A percentile compares a stretch with the other conserved stretches of the same genome.
These are phyloP conservation scores for Zaprionus vittiger DNA, from an alignment of 1,140 invertebrate genomes.

Conservation along the genomic window DNA sequence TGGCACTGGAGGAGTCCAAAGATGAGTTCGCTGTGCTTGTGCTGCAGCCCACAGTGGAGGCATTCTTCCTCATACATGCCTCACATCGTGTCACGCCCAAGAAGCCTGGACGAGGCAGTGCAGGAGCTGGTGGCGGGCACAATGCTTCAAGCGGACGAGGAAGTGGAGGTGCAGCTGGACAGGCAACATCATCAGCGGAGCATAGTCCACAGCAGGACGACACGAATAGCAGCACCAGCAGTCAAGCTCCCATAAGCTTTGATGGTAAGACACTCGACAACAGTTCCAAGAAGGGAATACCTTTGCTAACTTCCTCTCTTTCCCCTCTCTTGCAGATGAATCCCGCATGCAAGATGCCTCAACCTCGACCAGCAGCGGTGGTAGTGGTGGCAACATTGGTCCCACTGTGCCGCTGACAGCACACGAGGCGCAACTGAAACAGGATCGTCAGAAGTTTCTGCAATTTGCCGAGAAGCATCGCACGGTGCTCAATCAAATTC, in stretches of 20 bases:
- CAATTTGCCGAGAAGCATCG: slow-evolving; percentile 95
- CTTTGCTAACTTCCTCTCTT: not conserved
- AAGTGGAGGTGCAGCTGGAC: not conserved
- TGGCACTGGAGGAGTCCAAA: slow-evolving; percentile 93
- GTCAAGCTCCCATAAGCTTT: slow-evolving; percentile 31
- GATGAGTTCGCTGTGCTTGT: slow-evolving; percentile 97
- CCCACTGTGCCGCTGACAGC: slow-evolving; percentile 26
- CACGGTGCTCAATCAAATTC: slow-evolving; percentile 96
- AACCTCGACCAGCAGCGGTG: slow-evolving; percentile 20
- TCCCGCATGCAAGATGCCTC: slow-evolving; percentile 56
- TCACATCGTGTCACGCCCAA: slow-evolving; percentile 85
- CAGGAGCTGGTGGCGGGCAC: not conserved
- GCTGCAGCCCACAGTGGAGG: slow-evolving; percentile 95
- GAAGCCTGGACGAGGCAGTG: slow-evolving; percentile 41
- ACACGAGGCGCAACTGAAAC: slow-evolving; percentile 67
- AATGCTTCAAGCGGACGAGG: not conserved
- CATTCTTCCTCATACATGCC: slow-evolving; percentile 95
- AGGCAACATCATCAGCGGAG: slow-evolving; percentile 20
- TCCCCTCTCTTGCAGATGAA: slow-evolving; percentile 37
- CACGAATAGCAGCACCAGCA: slow-evolving; percentile 57
- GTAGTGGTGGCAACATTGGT: not conserved
- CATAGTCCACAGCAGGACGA: slow-evolving; percentile 58
- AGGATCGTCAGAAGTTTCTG: slow-evolving; percentile 90
- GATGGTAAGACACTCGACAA: slow-evolving; percentile 12
- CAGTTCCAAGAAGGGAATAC: rapidly evolving